Percentiles rank a stretch among this genome's conserved stretches.
phyloP scores from a whole-genome alignment of 2,113 vertebrate species.

The Rhea pennata region DNA sequence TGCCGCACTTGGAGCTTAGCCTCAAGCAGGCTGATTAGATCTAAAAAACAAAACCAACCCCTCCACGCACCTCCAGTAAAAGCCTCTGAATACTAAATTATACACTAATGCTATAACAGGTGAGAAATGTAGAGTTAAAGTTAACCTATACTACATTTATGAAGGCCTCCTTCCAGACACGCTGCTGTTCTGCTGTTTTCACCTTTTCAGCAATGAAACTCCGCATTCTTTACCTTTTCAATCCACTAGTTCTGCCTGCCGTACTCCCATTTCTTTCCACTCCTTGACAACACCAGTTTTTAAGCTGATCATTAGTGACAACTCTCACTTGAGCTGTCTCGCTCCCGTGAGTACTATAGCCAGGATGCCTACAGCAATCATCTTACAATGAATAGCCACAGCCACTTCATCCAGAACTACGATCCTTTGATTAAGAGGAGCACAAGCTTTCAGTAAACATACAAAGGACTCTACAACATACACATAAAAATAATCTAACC shows the following conservation, averaged over 20 bases:
- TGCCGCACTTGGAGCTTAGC: not conserved
- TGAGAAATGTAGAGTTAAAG: not conserved
- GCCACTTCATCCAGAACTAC: not conserved
- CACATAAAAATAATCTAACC: not conserved
- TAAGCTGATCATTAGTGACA: not conserved
- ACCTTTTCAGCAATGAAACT: not conserved
- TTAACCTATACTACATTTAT: not conserved
- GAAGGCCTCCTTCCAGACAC: not conserved
- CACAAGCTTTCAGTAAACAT: not conserved
- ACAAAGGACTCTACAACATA: not conserved
- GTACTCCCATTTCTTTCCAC: not conserved
- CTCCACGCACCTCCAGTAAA: not conserved
- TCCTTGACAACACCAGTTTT: not conserved
- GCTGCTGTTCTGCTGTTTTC: not conserved
- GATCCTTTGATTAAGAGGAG: not conserved
- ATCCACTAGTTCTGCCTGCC: not conserved
- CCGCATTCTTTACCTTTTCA: slow-evolving; percentile 6
- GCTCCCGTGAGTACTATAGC: not conserved
- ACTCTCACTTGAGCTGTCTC: not conserved
- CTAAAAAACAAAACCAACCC: not conserved
- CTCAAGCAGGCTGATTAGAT: not conserved
- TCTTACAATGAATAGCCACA: not conserved
- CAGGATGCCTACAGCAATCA: not conserved
- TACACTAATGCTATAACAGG: not conserved
- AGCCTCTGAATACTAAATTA: not conserved